Percentiles rank a stretch among this genome's conserved stretches.
phyloP scores from a whole-genome alignment of 2,888 invertebrate species.

The Cheilosia grossa region DNA sequence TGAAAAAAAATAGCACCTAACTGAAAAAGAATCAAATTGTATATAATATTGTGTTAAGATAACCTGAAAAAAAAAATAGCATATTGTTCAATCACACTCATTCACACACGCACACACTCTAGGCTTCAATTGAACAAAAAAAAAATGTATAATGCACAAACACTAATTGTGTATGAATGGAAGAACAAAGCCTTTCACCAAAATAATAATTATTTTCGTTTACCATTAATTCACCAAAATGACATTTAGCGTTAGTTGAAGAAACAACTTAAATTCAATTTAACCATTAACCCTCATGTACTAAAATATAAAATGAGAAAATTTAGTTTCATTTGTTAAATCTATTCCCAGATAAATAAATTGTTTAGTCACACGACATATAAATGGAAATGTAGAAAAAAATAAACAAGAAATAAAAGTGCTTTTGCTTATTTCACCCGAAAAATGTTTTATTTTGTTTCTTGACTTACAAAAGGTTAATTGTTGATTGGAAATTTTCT shows the following conservation, averaged over 20 bases:
- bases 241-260: slow-evolving; percentile 64
- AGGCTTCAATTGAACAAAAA: slow-evolving; percentile 35
- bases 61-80: slow-evolving; percentile 34
- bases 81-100: slow-evolving; percentile 73
- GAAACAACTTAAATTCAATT: slow-evolving; percentile 40
- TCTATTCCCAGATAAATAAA: slow-evolving; percentile 46
- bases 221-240: slow-evolving; percentile 50
- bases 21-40: slow-evolving; percentile 9
- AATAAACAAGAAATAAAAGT: slow-evolving; percentile 17
- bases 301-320: slow-evolving; percentile 25
- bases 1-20: not conserved
- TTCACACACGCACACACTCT: slow-evolving; percentile 74
- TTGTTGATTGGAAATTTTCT: slow-evolving; percentile 40
- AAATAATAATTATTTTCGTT: slow-evolving; percentile 6
- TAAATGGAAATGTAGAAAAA: slow-evolving; percentile 6
- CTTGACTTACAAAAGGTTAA: slow-evolving; percentile 29
- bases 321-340: slow-evolving; percentile 37
- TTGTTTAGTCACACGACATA: slow-evolving; percentile 50
- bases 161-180: slow-evolving; percentile 55
- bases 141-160: slow-evolving; percentile 42
- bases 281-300: slow-evolving; percentile 51
- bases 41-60: not conserved
- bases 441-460: slow-evolving; percentile 83
- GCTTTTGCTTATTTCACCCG: slow-evolving; percentile 77
- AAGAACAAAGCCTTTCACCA: slow-evolving; percentile 62